Conservation (phyloP, 64 coral and sea anemone genomes). For the Pachyseris speciosa region DNA sequence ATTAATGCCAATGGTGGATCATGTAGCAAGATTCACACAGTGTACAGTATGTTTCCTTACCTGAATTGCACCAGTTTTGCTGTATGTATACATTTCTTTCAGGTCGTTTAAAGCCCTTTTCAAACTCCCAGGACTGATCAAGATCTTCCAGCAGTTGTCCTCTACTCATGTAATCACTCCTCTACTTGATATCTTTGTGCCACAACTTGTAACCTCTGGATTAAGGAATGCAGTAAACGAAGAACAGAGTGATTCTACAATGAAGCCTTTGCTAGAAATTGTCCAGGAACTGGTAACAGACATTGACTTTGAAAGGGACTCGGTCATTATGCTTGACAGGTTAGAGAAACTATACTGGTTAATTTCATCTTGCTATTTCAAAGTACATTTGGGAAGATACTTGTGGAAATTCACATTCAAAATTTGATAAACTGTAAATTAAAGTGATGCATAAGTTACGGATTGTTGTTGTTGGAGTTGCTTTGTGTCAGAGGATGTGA, state of each 20-base stretch:
- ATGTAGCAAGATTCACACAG: no score
- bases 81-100: neutral
- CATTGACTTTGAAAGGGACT: neutral
- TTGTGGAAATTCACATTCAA: no score
- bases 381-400: no score
- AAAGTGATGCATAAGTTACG: no score
- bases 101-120: constrained; percentile 58
- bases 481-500: no score
- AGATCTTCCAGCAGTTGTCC: constrained; percentile 31
- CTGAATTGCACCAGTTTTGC: no score
- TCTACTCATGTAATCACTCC: constrained; percentile 41
- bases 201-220: constrained; percentile 32
- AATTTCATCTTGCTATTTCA: neutral
- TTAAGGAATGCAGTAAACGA: neutral
- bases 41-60: no score
- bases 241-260: neutral
- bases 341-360: neutral
- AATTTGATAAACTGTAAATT: no score
- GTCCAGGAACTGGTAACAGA: neutral
- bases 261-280: neutral
- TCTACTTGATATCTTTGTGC: constrained; percentile 56
- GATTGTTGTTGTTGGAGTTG: no score
- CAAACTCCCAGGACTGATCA: neutral
- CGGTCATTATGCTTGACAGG: neutral
- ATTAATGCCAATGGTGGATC: no score